Evolutionary conservation across 2,888 invertebrate genomes (phyloP), one percentile per base, ranked within the genome.

Genomic region (Adelphocoris suturalis): DNA sequence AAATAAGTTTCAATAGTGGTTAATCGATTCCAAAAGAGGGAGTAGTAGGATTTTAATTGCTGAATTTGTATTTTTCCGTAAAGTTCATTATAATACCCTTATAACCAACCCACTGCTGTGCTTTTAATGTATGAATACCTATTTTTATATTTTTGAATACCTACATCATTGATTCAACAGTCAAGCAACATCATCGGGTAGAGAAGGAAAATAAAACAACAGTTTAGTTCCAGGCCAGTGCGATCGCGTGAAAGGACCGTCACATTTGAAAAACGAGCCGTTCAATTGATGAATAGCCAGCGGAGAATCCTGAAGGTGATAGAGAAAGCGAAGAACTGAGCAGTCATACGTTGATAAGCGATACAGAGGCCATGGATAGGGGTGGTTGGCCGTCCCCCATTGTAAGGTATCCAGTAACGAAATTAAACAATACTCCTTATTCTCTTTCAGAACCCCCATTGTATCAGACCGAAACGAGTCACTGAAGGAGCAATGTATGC

Each of bases 381-480:
- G 81, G 81, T 81, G 81, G 81, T 47, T 81, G 81, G 81, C 19
- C 47, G 81, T 48, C 23, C 46, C 23, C 81, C 47, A 81, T 81
- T 81, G 81, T 81, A 19, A n/a, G 81, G 19, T 81, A 81, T 81
- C 81, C 46, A 48, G 81, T 81, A 81, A 81, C 81, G 81, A 81
- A 81, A 81, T 81, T 81, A 81, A 81, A 81, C 81, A 81, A 81
- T 81, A 81, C 81, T 81, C 81, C 81, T 81, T 81, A 81, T 48
- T 81, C 81, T 48, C 81, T 81, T 81, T 47, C 81, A 81, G 47
- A 81, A 81, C 48, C 81, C 48, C 81, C 48, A 81, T 81, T 81
- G 47, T 81, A 81, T 81, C 81, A 81, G 81, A 81, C 81, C 81
- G 81, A 81, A 81, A 81, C 81, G 81, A 81, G 81, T 81, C 81